Percentiles rank a stretch among this genome's conserved stretches.
These are phyloP conservation scores for Harpalus rubripes DNA, from an alignment of 2,888 invertebrate species.

Conservation along the genomic window DNA sequence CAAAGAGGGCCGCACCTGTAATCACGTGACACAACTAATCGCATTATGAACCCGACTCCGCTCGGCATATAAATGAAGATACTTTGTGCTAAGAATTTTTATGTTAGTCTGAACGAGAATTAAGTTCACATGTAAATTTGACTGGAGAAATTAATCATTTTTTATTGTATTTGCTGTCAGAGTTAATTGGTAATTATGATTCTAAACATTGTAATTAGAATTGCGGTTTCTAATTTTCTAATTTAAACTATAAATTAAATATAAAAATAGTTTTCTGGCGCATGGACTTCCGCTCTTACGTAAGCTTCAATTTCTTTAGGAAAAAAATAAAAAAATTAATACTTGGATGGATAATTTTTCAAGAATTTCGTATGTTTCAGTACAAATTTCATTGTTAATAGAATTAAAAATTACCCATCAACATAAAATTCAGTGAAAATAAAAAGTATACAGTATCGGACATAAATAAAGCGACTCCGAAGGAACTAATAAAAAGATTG, in stretches of 20 bases:
- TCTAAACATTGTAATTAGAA: slow-evolving; percentile 24
- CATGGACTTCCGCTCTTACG: not conserved
- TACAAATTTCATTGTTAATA: no score
- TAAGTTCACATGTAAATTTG: slow-evolving; percentile 48
- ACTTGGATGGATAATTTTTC: no score
- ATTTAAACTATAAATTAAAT: slow-evolving; percentile 23
- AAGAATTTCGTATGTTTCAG: no score
- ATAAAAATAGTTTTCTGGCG: not conserved
- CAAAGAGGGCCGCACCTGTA: slow-evolving; percentile 36
- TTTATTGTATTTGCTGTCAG: slow-evolving; percentile 41
- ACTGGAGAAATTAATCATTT: slow-evolving; percentile 44
- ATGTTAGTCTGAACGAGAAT: slow-evolving; percentile 15
- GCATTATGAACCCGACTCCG: slow-evolving; percentile 16
- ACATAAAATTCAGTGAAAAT: no score
- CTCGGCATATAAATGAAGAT: slow-evolving; percentile 41
- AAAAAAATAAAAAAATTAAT: no score
- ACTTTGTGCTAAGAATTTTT: slow-evolving; percentile 33
- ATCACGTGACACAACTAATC: slow-evolving; percentile 31
- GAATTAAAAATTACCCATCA: no score
- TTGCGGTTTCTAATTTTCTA: slow-evolving; percentile 41
- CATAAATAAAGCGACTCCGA: no score
- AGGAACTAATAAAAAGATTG: no score
- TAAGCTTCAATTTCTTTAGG: not conserved
- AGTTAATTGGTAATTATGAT: slow-evolving; percentile 42
- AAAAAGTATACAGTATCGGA: no score